Base-by-base conservation (phyloP, 2,797 vertebrate species). In the Typhlichthys eigenmanni region DNA sequence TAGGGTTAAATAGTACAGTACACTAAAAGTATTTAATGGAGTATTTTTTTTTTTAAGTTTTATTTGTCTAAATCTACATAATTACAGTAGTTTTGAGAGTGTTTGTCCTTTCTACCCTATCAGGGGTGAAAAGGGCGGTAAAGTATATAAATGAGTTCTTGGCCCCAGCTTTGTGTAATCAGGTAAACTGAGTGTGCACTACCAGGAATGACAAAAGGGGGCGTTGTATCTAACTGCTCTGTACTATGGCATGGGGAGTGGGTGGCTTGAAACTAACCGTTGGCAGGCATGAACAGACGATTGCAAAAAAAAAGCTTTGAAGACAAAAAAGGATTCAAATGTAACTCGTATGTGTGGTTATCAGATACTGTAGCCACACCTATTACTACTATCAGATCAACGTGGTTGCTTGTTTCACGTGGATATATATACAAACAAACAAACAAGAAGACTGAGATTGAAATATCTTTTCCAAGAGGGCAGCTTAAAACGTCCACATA, bases 141-240 rank as follows among this genome's bases (percentile, higher is more conserved):
- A 99, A 98, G 89, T 96, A 99, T 95, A 80, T 99, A 91, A 99
- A 98, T 85, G 94, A 97, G 87, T 98, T 97, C 95, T 96, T 99
- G 95, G 96, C 91, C 64, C 95, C 96, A 81, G 97, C 97, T 56
- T 88, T 98, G 83, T 97, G 95, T 92, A 98, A 98, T 71, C 98
- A 99, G 98, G 98, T 99, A 98, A 98, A 82, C 82, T 65, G 85
- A 62, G 60, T 75, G 89, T 88, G 84, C 46, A 32, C 51, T 75
- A 79, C 77, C 58, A 61, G 70, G 60, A 55, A 47, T 61, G 52
- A 78, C 13, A 67, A 14, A 43, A 29, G 24, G 72, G 47, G 77
- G 61, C 64, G 85, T 43, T 45, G 6, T 49, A 11, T 51, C 10
- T 62, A 60, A 54, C 53, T 60, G 46, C 62, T 34, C 60, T 73